Percentiles rank a stretch among this genome's conserved stretches.
These are phyloP conservation scores for Rhegmatorhina hoffmannsi DNA, from an alignment of 2,113 vertebrate species.

Conservation along the genomic window DNA sequence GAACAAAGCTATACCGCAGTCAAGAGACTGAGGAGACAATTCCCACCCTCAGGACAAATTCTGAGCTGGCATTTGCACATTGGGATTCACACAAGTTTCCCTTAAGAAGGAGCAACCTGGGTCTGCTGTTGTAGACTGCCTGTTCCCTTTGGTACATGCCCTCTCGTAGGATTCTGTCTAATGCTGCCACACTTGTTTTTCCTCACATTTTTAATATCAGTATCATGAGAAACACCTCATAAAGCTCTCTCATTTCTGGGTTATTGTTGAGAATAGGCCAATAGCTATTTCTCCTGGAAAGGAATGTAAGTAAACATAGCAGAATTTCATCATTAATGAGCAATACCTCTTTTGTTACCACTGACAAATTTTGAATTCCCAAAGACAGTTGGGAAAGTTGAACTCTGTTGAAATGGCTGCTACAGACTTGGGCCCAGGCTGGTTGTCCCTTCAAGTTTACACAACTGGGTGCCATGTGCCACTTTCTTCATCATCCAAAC, in stretches of 20 bases:
- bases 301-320: background rate
- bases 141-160: background rate
- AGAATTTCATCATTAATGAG: background rate
- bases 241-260: background rate
- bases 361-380: background rate
- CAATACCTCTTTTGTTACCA: background rate
- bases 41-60: background rate
- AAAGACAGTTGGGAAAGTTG: background rate
- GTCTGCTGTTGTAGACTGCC: background rate
- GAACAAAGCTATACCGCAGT: fast-evolving
- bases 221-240: background rate
- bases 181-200: background rate
- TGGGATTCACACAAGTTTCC: background rate
- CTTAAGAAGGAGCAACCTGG: background rate
- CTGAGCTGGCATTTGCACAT: background rate
- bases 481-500: background rate
- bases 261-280: background rate
- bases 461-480: background rate
- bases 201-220: background rate
- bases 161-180: background rate
- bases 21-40: background rate
- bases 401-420: background rate
- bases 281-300: background rate
- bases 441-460: background rate
- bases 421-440: background rate